phyloP scores from a whole-genome alignment of 2,113 vertebrate genomes.

The Numenius arquata region DNA sequence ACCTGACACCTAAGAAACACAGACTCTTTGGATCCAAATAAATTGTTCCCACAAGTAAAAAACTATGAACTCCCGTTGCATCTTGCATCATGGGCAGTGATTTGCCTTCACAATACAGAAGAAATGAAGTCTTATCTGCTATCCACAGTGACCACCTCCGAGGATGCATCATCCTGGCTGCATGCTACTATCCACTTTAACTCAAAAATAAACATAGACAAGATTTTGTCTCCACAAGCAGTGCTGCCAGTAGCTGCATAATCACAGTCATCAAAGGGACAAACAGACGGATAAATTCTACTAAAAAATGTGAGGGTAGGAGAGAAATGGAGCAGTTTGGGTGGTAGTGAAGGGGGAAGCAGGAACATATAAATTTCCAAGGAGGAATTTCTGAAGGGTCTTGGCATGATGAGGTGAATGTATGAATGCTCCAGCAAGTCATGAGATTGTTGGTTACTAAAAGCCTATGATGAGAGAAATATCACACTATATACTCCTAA shows the following conservation, averaged over 20 bases:
- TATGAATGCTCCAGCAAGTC: not conserved
- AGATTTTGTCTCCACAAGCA: not conserved
- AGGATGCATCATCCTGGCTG: not conserved
- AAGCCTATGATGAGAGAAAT: not conserved
- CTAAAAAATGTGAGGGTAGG: not conserved
- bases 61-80: not conserved
- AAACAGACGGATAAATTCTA: not conserved
- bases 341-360: not conserved
- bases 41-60: not conserved
- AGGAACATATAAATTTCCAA: not conserved
- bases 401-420: not conserved
- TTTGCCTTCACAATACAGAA: not conserved
- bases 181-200: not conserved
- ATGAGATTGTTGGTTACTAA: not conserved
- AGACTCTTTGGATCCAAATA: not conserved
- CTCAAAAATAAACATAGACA: not conserved
- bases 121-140: not conserved
- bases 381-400: not conserved
- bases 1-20: not conserved
- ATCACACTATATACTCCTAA: too few species aligned
- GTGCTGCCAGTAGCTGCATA: not conserved
- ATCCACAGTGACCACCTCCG: not conserved
- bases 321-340: not conserved
- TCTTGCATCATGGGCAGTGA: not conserved
- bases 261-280: not conserved